These are phyloP conservation scores for Coelopa frigida DNA, from an alignment of 1,140 invertebrate species.

Conservation along the genomic window DNA sequence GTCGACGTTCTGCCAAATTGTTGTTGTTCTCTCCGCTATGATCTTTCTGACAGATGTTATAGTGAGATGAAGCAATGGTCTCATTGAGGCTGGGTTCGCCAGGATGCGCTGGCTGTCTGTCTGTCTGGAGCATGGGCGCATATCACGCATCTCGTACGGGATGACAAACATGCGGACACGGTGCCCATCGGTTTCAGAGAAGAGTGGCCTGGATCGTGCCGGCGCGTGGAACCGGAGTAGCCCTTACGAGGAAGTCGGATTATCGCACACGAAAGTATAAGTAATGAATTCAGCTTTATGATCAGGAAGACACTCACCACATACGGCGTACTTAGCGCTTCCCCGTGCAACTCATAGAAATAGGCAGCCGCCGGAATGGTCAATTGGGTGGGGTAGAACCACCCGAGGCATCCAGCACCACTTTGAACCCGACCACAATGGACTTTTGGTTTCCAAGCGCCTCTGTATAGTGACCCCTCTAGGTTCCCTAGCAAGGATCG, in stretches of 20 bases:
- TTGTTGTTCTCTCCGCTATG: too few relatives aligned
- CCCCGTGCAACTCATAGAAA: constrained; percentile 87
- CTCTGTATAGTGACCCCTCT: constrained; percentile 90
- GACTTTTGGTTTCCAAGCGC: constrained; percentile 79
- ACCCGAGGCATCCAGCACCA: constrained; percentile 85
- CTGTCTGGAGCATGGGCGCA: constrained; percentile 86
- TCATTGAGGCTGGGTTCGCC: too few relatives aligned
- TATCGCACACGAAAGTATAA: constrained; percentile 70
- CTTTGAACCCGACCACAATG: constrained; percentile 89
- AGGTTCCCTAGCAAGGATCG: constrained; percentile 51
- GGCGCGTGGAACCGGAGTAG: constrained; percentile 81
- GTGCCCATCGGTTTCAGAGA: constrained; percentile 92
- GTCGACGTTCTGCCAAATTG: too few relatives aligned
- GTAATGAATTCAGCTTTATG: background rate
- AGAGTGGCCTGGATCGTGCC: constrained; percentile 94
- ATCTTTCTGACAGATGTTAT: too few relatives aligned
- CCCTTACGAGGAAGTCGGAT: constrained; percentile 84
- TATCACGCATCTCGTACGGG: constrained; percentile 84
- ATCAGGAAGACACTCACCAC: constrained; percentile 58
- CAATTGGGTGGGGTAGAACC: constrained; percentile 85
- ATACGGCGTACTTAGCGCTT: constrained; percentile 88
- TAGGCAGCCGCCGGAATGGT: constrained; percentile 88
- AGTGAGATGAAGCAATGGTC: too few relatives aligned
- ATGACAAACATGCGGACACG: constrained; percentile 98
- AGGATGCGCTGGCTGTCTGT: constrained; percentile 89